Conservation (phyloP, 2,888 invertebrate species). For the Chouioia cunea region DNA sequence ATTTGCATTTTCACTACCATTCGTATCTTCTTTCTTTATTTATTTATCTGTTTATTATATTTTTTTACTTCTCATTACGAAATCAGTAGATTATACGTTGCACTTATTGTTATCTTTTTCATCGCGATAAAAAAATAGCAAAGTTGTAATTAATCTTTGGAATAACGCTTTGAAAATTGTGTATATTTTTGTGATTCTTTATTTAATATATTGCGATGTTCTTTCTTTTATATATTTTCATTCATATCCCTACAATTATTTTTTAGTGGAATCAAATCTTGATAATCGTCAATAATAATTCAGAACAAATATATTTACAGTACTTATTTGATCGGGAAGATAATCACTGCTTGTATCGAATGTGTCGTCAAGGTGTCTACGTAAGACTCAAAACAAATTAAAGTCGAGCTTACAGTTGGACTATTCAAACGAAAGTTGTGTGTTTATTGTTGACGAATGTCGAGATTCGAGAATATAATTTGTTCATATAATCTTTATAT, state of each 20-base stretch:
- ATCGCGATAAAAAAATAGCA: slow-evolving; percentile 46
- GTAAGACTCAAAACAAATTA: too few relatives aligned
- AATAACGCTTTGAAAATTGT: slow-evolving; percentile 33
- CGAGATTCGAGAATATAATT: too few relatives aligned
- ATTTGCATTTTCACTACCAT: slow-evolving; percentile 10
- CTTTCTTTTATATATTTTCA: slow-evolving; percentile 12
- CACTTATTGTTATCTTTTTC: slow-evolving; percentile 41
- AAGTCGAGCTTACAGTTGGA: too few relatives aligned
- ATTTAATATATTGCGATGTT: slow-evolving; percentile 19
- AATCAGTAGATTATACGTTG: slow-evolving; percentile 42
- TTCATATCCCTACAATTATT: background rate
- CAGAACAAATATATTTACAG: too few relatives aligned
- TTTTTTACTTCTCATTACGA: slow-evolving; percentile 30
- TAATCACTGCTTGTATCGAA: too few relatives aligned
- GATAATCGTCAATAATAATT: slow-evolving; percentile 3
- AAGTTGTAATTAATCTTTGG: slow-evolving; percentile 41
- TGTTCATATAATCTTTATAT: too few relatives aligned
- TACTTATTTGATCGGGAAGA: too few relatives aligned
- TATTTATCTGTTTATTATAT: slow-evolving; percentile 31
- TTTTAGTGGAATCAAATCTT: slow-evolving; percentile 16
- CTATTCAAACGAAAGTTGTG: too few relatives aligned
- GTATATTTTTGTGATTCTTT: slow-evolving; percentile 10
- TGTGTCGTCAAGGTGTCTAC: too few relatives aligned
- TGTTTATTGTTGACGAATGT: too few relatives aligned
- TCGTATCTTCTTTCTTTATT: slow-evolving; percentile 30